Base-by-base conservation (phyloP, 2,113 vertebrate species). In the zebrafish (Danio rerio) region DNA sequence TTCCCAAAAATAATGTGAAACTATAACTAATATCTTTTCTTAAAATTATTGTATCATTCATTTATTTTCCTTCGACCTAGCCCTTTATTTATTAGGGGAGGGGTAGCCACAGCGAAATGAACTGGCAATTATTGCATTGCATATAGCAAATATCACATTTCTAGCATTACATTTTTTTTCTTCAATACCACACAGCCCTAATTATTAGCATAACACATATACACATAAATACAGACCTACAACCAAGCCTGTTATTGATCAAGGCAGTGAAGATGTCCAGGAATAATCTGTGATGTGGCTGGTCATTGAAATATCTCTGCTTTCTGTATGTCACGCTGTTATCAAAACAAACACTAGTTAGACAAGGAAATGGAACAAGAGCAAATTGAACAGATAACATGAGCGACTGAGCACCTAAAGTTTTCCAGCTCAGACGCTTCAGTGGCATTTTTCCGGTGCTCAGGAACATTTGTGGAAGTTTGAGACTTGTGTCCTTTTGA, bases 381-480 rank as follows among this genome's bases (percentile, higher is more conserved):
- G 20, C 4, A 31, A 11, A 56, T 52, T 72, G 7, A 42, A 9
- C 18, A 68, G 40, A 66, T 45, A 43, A 68, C 13, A 21, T 7
- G 45, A 11, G 66, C 13, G 43, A 50, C 43, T 9, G 5, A 9
- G 21, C 91, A 96, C 96, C 96, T 96, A 79, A 97, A 96, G 83
- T 94, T 95, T 81, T 96, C 95, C 89, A 97, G 94, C 83, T 96
- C 93, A 63, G 91, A 84, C 43, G 92, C 91, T 91, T 98, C 96
- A 21, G 68, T 88, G 45, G 92, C 90, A 81, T 2, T 87, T 53
- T 47, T 87, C 71, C 84, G 91, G 76, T 18, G 83, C 75, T 87
- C 86, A 84, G 80, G 90, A 55, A 43, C 91, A 59, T 86, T 89
- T 89, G 45, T 56, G 70, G 86, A 75, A 0, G 81, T 85, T 43